A percentile compares a stretch with the other conserved stretches of the same genome.
These are phyloP conservation scores for Stenolophus ochropezus DNA, from an alignment of 2,888 invertebrate genomes.

Conservation along the genomic window DNA sequence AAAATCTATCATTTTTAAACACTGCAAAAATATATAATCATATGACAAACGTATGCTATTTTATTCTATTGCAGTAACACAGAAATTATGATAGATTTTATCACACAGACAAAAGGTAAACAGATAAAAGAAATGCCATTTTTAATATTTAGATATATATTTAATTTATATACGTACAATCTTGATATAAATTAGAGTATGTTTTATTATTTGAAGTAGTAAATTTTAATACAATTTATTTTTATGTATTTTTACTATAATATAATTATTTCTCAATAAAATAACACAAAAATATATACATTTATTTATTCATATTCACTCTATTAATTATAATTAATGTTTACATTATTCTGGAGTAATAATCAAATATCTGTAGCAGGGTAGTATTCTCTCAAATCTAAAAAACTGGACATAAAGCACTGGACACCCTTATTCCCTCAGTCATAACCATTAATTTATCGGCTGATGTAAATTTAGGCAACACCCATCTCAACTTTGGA, in stretches of 20 bases:
- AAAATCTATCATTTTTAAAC: conserved; percentile 16
- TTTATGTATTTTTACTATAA: conserved; percentile 60
- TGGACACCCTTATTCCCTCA: too few species aligned
- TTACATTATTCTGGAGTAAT: too few species aligned
- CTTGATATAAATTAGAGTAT: conserved; percentile 56
- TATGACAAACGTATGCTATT: neutral
- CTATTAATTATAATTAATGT: too few species aligned
- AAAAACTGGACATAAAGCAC: too few species aligned
- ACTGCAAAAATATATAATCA: neutral
- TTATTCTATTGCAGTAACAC: neutral
- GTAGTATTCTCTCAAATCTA: too few species aligned
- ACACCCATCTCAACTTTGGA: too few species aligned
- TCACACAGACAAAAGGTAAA: neutral
- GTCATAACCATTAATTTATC: too few species aligned
- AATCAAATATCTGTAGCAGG: too few species aligned
- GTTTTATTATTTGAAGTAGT: conserved; percentile 53
- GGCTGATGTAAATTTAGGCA: too few species aligned
- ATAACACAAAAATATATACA: conserved; percentile 37
- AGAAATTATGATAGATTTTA: conserved; percentile 10
- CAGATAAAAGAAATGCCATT: conserved; percentile 52
- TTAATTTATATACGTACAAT: conserved; percentile 58
- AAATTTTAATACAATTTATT: conserved; percentile 59
- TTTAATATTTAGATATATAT: conserved; percentile 55
- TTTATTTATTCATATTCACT: neutral
- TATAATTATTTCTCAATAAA: conserved; percentile 58